Base-by-base conservation (phyloP, 2,113 vertebrate genomes). In the Microcebus murinus region DNA sequence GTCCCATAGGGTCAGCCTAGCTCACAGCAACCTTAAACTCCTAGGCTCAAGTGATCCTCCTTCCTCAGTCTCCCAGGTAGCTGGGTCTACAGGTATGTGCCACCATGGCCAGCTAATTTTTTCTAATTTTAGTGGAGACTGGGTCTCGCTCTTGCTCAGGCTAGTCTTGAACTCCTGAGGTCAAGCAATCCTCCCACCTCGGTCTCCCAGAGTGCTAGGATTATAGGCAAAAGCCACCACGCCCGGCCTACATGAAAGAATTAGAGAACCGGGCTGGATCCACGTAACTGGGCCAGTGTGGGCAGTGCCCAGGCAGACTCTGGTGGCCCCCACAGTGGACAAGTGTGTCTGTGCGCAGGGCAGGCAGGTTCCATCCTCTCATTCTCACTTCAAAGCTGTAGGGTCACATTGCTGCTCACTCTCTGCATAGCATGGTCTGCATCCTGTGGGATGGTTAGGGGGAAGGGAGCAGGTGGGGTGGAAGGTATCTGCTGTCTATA, bases 181-280 rank as follows among this genome's bases (percentile, higher is more conserved):
- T 48, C 10, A 48, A 48, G 48, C 48, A 48, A 48, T 48, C 48
- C 48, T 48, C 48, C 48, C 8, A 11, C 48, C 48, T 48, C 10
- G 1, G 48, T 8, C 9, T 48, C 48, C 48, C 48, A 48, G 48
- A 48, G 48, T 48, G 48, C 10, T 48, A 48, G 48, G 48, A 48
- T 48, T 48, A 48, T 0, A 48, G 9, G 48, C 9, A 8, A 10
- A 8, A 48, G 48, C 9, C 48, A 48, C 48, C 48, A 8, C 10
- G 10, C 48, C 48, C 48, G 9, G 48, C 48, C 48, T 48, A 99
- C 87, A 99, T 99, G 99, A 99, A 99, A 98, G 99, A 99, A 96
- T 98, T 99, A 98, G 99, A 99, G 98, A 98, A 98, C 96, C 99
- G 99, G 99, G 99, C 99, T 57, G 99, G 98, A 98, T 98, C 98